Evolutionary conservation across 2,888 invertebrate species (phyloP).

Genomic region (Athalia circularis): DNA sequence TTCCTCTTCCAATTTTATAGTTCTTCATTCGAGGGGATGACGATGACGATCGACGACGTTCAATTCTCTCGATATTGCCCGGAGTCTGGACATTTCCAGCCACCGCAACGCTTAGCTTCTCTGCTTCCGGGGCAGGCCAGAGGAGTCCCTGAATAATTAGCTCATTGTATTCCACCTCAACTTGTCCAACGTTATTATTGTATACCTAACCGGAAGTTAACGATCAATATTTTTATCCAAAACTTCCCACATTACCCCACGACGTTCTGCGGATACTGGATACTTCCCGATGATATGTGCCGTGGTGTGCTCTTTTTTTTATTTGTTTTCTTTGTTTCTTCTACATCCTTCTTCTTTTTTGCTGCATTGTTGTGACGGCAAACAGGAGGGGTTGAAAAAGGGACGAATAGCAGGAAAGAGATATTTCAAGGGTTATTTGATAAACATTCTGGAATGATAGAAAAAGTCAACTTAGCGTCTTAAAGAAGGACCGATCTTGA

Average conservation of each 20-base stretch:
- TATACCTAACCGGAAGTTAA: conserved; percentile 64
- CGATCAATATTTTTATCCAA: conserved; percentile 59
- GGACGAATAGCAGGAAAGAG: no score
- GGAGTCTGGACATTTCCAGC: background rate
- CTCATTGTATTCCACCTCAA: conserved; percentile 63
- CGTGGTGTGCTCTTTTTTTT: background rate
- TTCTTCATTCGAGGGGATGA: background rate
- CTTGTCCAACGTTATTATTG: no score
- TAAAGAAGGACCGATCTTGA: no score
- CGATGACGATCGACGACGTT: conserved; percentile 4
- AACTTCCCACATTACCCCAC: background rate
- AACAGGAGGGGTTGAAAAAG: no score
- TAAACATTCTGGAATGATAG: no score
- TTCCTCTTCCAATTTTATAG: background rate
- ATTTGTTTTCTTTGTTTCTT: no score
- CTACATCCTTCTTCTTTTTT: no score
- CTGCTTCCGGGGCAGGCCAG: conserved; percentile 7
- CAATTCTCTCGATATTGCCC: background rate
- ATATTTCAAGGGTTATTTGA: no score
- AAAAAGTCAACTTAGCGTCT: no score
- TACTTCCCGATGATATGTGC: conserved; percentile 8
- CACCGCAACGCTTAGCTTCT: conserved; percentile 26
- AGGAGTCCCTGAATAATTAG: conserved; percentile 65
- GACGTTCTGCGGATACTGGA: background rate
- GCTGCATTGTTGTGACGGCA: no score